Base-by-base conservation (phyloP, 1,140 invertebrate genomes). In the Papilio polyxenes region DNA sequence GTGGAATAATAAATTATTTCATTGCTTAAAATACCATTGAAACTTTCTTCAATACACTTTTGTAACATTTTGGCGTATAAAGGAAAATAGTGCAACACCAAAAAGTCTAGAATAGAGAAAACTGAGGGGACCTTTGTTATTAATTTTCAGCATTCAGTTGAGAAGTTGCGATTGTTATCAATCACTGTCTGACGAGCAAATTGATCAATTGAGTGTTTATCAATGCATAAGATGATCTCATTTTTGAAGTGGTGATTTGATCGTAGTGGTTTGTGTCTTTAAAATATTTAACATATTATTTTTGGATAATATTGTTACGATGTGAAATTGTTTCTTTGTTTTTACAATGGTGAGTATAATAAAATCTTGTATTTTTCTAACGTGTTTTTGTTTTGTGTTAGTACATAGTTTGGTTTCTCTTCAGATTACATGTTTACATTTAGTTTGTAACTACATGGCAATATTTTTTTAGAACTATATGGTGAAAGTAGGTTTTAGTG, bases 341-440 rank as follows among this genome's bases (percentile, higher is more conserved):
- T 85, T 83, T 83, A 85, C 49, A 88, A 91, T 91, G 90, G 92
- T 92, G 81, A 92, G 92, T 89, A 78, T 85, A 89, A 62, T 62
- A 65, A 72, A 84, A 81, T 75, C 44, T 76, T 53, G 56, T 72
- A 37, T 72, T 72, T 40, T 40, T 72, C 65, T 81, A 37, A 75
- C 51, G 56, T 79, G 53, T 37, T 78, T 62, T 59, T 75, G 13
- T 78, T 37, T 78, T 62, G 44, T 75, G 13, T 78, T 75, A 74
- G 15, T 48, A 40, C 69, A 72, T 72, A 20, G 74, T 75, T 75
- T 49, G 17, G 9, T 37, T 72, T 37, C 11, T 40, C 8, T 37
- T 13, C 9, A 15, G 31, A 15, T 37, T 37, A 72, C 13, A 37
- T 72, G 31, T 72, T 72, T 72, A 72, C 9, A 65, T 65, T 37